Base-by-base conservation (phyloP, 2,888 invertebrate genomes). In the Synanthedon myopaeformis region DNA sequence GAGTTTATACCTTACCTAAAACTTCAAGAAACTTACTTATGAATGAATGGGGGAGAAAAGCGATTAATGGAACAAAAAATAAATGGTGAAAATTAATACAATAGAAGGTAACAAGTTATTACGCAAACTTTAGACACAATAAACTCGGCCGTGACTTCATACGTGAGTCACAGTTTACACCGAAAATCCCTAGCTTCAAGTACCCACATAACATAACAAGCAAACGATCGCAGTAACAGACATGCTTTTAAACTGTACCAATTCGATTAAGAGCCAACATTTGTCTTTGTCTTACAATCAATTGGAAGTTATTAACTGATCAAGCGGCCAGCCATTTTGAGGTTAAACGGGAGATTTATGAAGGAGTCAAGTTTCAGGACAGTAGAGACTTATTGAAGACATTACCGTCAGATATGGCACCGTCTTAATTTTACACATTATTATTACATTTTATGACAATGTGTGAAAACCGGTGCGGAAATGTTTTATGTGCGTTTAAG, bases 291-390 rank as follows among this genome's bases (percentile, higher is more conserved):
- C 48, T 67, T 55, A 52, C 61, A 62, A 71, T 70, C 74, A 80
- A 82, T 80, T 79, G 74, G 71, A 70, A 67, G 65, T 72, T 70
- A 76, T 79, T 77, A 71, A 67, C 63, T 74, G 68, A 79, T 76
- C 74, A 71, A 74, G 65, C 61, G 61, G 63, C 62, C 19, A 67
- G 67, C 65, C 67, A 62, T 67, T 60, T 61, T 57, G 59, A 58
- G 68, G 66, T 71, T 71, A 70, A 76, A 67, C 66, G 66, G 70
- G 61, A 59, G 71, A 66, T 73, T 71, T 67, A 68, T 65, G 65
- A 49, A 17, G 51, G 56, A 54, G 41, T 58, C 52, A 51, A 51
- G 58, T 56, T 58, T 53, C 56, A 53, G 53, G 51, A 51, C 54
- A 51, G 52, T 51, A 55, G 53, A 45, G 56, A 42, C 58, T 65